A percentile compares a stretch with the other conserved stretches of the same genome.
Evolutionary conservation across 1,140 invertebrate species (phyloP).

Genomic region (Drosophila sulfurigaster): DNA sequence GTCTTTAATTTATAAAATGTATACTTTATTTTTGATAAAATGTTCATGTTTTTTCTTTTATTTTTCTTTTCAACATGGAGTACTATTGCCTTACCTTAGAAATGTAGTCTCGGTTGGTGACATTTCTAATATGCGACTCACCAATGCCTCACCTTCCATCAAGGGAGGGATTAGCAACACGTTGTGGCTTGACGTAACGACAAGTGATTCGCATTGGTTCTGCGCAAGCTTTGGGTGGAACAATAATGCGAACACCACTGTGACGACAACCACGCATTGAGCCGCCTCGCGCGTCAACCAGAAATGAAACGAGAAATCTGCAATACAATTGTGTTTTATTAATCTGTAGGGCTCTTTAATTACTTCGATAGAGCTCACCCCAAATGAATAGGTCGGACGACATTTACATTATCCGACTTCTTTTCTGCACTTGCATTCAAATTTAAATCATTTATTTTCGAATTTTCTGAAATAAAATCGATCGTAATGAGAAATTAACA

Average conservation of each 20-base stretch:
- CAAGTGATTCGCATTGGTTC: conserved; percentile 97
- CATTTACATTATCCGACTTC: conserved; percentile 89
- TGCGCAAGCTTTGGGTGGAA: conserved; percentile 97
- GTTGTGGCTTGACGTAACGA: conserved; percentile 93
- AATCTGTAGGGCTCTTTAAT: not conserved
- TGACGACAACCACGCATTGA: conserved; percentile 99
- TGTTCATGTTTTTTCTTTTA: no score
- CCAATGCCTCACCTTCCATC: conserved; percentile 99
- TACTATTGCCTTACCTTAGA: conserved; percentile 88
- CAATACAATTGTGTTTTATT: conserved; percentile 8
- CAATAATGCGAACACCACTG: conserved; percentile 98
- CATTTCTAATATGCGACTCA: conserved; percentile 97
- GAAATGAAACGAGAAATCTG: conserved; percentile 99
- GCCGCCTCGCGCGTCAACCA: conserved; percentile 99
- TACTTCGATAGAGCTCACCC: conserved; percentile 87
- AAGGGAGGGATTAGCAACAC: conserved; percentile 97
- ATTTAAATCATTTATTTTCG: not conserved
- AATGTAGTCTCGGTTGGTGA: conserved; percentile 99
- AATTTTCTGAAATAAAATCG: conserved; percentile 23
- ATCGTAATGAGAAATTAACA: not conserved
- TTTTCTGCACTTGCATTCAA: conserved; percentile 23
- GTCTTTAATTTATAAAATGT: no score
- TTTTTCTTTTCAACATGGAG: no score
- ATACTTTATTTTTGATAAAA: no score
- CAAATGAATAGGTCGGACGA: conserved; percentile 89